Percentiles rank a stretch among this genome's conserved stretches.
phyloP scores from a whole-genome alignment of 1,140 invertebrate species.

The Bombyx mandarina region DNA sequence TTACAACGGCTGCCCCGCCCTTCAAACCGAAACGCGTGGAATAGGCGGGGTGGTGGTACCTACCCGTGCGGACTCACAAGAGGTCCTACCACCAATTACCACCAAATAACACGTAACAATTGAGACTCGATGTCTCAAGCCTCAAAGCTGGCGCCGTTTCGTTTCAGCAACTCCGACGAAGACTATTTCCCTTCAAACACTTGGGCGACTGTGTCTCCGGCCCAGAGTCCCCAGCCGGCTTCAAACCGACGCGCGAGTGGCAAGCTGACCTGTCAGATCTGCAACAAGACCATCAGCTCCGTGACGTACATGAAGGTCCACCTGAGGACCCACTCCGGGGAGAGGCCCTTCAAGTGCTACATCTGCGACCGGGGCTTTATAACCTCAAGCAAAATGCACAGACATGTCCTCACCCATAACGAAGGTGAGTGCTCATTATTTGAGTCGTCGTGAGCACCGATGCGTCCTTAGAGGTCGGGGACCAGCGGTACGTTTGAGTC shows the following conservation, averaged over 20 bases:
- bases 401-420: slow-evolving; percentile 46
- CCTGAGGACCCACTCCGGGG: slow-evolving; percentile 75
- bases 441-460: too few species aligned
- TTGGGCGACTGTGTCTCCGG: slow-evolving; percentile 24
- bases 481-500: too few species aligned
- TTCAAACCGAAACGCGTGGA: too few species aligned
- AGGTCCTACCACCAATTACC: too few species aligned
- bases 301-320: slow-evolving; percentile 52
- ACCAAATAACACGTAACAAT: too few species aligned
- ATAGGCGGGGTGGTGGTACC: too few species aligned
- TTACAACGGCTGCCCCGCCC: too few species aligned
- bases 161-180: slow-evolving; percentile 26
- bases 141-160: background rate
- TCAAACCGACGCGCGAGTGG: background rate
- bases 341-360: slow-evolving; percentile 79
- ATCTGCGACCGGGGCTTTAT: slow-evolving; percentile 81
- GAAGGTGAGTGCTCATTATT: slow-evolving; percentile 22
- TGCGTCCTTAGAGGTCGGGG: too few species aligned
- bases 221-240: background rate
- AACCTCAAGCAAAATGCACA: slow-evolving; percentile 68
- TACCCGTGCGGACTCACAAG: too few species aligned
- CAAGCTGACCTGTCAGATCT: slow-evolving; percentile 24
- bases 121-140: too few species aligned
- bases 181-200: slow-evolving; percentile 54
- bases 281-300: slow-evolving; percentile 37